phyloP scores from a whole-genome alignment of 2,113 vertebrate species.

The Speoplatyrhinus poulsoni region DNA sequence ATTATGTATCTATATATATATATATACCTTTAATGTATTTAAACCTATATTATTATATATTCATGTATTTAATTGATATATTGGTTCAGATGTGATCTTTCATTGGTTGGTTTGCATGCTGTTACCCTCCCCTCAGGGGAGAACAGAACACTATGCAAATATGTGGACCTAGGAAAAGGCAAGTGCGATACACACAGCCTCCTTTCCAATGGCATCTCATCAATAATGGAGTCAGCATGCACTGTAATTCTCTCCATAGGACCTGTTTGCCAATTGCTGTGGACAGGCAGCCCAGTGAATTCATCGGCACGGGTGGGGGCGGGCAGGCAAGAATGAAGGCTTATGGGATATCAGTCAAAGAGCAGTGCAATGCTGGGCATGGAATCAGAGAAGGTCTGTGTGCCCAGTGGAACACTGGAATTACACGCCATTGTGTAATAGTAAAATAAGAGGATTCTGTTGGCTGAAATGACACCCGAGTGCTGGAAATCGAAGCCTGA shows the following conservation, averaged over 20 bases:
- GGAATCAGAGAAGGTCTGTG: slow-evolving; percentile 40
- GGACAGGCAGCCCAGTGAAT: slow-evolving; percentile 30
- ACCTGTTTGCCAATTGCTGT: slow-evolving; percentile 46
- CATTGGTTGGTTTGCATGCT: slow-evolving; percentile 42
- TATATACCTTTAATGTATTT: not conserved
- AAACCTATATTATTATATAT: no score
- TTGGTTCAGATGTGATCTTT: slow-evolving; percentile 16
- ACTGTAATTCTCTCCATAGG: slow-evolving; percentile 53
- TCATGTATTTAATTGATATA: slow-evolving; percentile 8
- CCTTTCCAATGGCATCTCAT: slow-evolving; percentile 60
- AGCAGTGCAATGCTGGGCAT: slow-evolving; percentile 30
- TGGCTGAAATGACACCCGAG: slow-evolving; percentile 17
- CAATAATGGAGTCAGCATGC: slow-evolving; percentile 57
- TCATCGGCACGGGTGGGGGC: not conserved
- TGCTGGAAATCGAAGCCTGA: no score
- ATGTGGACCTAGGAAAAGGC: slow-evolving; percentile 26
- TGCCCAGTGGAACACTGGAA: slow-evolving; percentile 54
- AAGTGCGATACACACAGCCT: slow-evolving; percentile 41
- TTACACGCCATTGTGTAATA: slow-evolving; percentile 32
- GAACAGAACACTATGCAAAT: slow-evolving; percentile 9
- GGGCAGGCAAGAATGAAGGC: slow-evolving; percentile 15
- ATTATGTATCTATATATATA: not conserved
- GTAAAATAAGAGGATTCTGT: slow-evolving; percentile 18
- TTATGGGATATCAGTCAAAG: slow-evolving; percentile 52
- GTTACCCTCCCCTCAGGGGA: slow-evolving; percentile 44